phyloP scores from a whole-genome alignment of 2,888 invertebrate species.

The Melolontha melolontha region DNA sequence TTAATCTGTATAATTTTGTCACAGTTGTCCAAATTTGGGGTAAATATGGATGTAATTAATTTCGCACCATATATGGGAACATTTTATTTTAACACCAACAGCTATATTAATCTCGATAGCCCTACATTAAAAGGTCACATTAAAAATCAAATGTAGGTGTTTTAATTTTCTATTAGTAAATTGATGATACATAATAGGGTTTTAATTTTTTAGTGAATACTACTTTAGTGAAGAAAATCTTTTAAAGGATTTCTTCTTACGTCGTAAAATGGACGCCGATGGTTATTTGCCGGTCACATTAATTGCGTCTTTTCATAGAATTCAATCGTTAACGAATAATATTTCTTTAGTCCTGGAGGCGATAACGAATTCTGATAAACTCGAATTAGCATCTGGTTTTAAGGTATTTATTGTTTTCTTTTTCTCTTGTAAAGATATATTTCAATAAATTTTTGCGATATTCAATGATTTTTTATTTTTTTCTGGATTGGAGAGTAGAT shows the following conservation, averaged over 20 bases:
- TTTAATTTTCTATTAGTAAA: neutral
- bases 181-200: neutral
- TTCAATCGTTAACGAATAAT: slow-evolving; percentile 88
- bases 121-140: slow-evolving; percentile 84
- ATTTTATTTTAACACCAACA: slow-evolving; percentile 72
- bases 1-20: slow-evolving; percentile 41
- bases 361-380: slow-evolving; percentile 84
- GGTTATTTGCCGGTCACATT: slow-evolving; percentile 94
- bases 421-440: too few species aligned
- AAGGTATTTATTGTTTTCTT: slow-evolving; percentile 71
- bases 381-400: slow-evolving; percentile 81
- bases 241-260: slow-evolving; percentile 93
- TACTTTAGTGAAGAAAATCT: slow-evolving; percentile 98
- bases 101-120: slow-evolving; percentile 61
- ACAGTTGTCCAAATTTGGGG: slow-evolving; percentile 61
- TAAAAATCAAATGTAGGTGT: slow-evolving; percentile 88
- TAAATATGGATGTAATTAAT: slow-evolving; percentile 53
- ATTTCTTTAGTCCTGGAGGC: slow-evolving; percentile 86
- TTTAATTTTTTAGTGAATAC: slow-evolving; percentile 85
- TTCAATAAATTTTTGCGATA: too few species aligned
- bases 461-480: too few species aligned
- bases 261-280: slow-evolving; percentile 95
- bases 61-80: slow-evolving; percentile 71
- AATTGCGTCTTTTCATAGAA: slow-evolving; percentile 96
- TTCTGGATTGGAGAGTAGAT: too few species aligned